Conservation (phyloP, 2,888 invertebrate genomes). For the Apocheima hispidaria region DNA sequence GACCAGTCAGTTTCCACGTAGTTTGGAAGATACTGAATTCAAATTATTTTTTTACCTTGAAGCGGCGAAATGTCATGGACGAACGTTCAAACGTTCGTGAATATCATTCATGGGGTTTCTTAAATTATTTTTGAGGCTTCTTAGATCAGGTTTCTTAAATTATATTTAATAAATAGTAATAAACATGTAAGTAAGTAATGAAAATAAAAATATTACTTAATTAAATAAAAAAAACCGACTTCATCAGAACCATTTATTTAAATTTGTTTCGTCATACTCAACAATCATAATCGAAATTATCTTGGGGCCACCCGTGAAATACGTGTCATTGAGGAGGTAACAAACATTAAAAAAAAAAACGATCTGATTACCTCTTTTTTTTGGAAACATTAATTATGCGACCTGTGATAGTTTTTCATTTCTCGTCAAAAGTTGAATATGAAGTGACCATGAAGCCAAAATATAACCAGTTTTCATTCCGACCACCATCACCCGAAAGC, state of each 20-base stretch:
- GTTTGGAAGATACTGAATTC: conserved; percentile 34
- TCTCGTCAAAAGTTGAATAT: no score
- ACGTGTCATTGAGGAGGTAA: no score
- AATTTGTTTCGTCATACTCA: no score
- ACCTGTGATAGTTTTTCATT: background rate
- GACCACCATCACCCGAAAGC: conserved; percentile 46
- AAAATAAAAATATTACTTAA: no score
- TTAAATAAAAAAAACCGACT: no score
- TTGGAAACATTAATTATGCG: no score
- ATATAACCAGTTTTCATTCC: conserved; percentile 15
- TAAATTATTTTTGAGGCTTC: conserved; percentile 17
- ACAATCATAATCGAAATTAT: no score
- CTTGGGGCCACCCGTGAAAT: no score
- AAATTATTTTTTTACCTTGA: conserved; percentile 42
- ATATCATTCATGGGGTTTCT: conserved; percentile 35
- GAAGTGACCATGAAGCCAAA: background rate
- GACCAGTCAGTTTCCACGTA: conserved; percentile 35
- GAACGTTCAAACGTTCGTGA: conserved; percentile 40
- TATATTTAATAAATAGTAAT: conserved; percentile 15
- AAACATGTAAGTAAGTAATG: background rate
- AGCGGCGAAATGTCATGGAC: conserved; percentile 44
- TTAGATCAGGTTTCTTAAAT: no score
- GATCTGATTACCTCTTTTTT: no score
- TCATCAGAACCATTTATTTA: no score
- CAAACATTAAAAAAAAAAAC: no score